A percentile compares a stretch with the other conserved stretches of the same genome.
Conservation (phyloP, 92 coral and sea anemone species). For the Palythoa grandis region DNA sequence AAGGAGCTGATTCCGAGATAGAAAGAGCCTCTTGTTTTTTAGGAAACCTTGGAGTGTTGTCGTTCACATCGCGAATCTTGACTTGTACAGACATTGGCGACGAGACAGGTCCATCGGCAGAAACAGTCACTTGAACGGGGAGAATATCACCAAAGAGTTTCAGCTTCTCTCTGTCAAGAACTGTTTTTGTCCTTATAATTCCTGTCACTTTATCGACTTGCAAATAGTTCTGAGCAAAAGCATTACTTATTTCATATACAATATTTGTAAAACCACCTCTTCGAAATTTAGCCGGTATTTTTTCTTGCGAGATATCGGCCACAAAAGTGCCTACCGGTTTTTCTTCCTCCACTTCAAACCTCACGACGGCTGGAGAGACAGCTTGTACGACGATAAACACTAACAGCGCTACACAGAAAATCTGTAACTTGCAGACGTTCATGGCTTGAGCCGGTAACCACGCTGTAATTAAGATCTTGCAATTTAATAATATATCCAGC, state of each 20-base stretch:
- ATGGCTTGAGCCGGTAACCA: conserved; percentile 10
- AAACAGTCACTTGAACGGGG: conserved; percentile 61
- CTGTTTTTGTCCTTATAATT: conserved; percentile 58
- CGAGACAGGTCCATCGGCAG: conserved; percentile 46
- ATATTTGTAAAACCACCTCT: conserved; percentile 52
- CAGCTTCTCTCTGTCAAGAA: conserved; percentile 72
- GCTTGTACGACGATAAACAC: neutral
- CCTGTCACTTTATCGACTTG: conserved; percentile 61
- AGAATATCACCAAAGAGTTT: conserved; percentile 59
- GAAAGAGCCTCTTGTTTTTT: conserved; percentile 60
- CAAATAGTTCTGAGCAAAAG: conserved; percentile 50
- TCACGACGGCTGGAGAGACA: neutral
- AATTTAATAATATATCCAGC: neutral
- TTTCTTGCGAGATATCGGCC: conserved; percentile 70
- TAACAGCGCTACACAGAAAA: conserved; percentile 19
- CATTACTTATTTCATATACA: conserved; percentile 61
- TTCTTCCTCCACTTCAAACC: conserved; percentile 74
- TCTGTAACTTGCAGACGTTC: conserved; percentile 13
- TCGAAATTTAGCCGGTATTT: conserved; percentile 38
- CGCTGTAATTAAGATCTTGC: neutral
- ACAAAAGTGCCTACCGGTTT: conserved; percentile 65
- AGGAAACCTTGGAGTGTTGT: conserved; percentile 70
- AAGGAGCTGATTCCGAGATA: conserved; percentile 78
- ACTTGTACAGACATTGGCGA: conserved; percentile 66
- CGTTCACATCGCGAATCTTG: conserved; percentile 73